Conservation (phyloP, 2,888 invertebrate genomes). For the Stenichneumon culpator region DNA sequence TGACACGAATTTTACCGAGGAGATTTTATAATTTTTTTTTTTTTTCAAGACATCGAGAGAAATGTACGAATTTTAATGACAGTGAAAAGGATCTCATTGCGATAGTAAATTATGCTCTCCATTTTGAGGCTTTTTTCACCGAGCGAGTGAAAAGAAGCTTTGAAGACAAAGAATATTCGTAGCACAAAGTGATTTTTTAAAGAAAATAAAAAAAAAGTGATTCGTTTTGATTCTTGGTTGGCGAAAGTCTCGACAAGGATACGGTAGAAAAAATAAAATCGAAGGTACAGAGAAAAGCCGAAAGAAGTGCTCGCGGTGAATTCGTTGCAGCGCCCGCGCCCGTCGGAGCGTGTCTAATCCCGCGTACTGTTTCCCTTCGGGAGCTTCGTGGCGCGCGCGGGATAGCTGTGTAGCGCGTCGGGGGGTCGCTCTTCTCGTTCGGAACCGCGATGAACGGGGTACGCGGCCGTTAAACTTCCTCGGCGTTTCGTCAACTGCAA, state of each 20-base stretch:
- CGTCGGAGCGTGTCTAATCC: slow-evolving; percentile 10
- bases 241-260: not conserved
- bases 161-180: not conserved
- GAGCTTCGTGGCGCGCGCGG: not conserved
- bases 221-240: not conserved
- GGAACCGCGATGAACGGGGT: too few relatives aligned
- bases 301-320: not conserved
- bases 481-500: not conserved
- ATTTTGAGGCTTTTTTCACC: not conserved
- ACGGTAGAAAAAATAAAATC: not conserved
- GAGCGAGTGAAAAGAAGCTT: not conserved
- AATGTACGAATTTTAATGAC: not conserved
- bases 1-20: not conserved
- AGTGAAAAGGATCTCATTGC: not conserved
- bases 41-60: not conserved
- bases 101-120: not conserved
- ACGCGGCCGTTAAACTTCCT: not conserved
- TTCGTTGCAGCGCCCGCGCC: not conserved
- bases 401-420: not conserved
- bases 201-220: not conserved
- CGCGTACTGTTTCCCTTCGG: not conserved
- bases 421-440: not conserved
- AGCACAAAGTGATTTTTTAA: not conserved
- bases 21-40: not conserved
- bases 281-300: not conserved